Conservation (phyloP, 2,113 vertebrate genomes). For the Nerophis lumbriciformis region DNA sequence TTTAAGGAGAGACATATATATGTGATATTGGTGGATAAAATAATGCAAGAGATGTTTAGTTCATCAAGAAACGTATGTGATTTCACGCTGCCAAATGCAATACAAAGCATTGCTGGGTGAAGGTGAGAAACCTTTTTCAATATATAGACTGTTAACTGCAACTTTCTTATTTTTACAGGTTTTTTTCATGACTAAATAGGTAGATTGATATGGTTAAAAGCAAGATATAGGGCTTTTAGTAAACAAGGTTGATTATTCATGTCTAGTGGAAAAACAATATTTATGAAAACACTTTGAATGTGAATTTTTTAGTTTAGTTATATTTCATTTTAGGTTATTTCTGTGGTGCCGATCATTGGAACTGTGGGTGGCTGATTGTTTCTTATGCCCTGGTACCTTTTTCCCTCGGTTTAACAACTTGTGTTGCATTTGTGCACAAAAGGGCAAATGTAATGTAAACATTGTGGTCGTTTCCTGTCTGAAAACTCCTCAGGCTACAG, state of each 20-base stretch:
- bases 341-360: conserved; percentile 26
- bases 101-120: not conserved
- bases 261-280: not conserved
- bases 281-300: conserved; percentile 12
- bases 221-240: conserved; percentile 17
- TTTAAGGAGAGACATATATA: not conserved
- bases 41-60: not conserved
- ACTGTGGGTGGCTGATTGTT: conserved; percentile 15
- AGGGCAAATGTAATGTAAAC: conserved; percentile 5
- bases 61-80: not conserved
- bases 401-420: conserved; percentile 15
- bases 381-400: conserved; percentile 44
- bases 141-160: conserved; percentile 5
- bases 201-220: conserved; percentile 28
- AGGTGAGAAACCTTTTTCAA: conserved; percentile 18
- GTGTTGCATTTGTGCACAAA: conserved; percentile 21
- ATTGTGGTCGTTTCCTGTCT: conserved; percentile 10
- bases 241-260: conserved; percentile 16
- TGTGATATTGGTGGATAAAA: not conserved
- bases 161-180: conserved; percentile 34
- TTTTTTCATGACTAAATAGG: not conserved
- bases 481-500: conserved; percentile 24
- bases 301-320: conserved; percentile 23
- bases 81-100: conserved; percentile 5
- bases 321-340: conserved; percentile 32